Evolutionary conservation across 2,888 invertebrate genomes (phyloP).

Genomic region (Nebria brevicollis): DNA sequence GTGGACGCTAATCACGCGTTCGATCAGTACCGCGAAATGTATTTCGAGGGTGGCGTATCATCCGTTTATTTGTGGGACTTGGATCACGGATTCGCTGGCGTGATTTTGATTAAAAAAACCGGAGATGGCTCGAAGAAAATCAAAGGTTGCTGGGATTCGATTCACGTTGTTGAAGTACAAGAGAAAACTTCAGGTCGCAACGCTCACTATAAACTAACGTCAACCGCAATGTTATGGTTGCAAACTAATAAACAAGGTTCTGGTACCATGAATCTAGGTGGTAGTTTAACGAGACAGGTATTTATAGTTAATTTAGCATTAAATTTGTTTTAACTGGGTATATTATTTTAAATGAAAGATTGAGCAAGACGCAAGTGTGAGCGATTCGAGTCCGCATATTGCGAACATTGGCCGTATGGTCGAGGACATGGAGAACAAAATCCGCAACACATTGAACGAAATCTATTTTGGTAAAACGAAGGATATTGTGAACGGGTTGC

Average conservation of each 20-base stretch:
- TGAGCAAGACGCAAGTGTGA: constrained; percentile 90
- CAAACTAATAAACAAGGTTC: constrained; percentile 97
- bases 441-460: constrained; percentile 96
- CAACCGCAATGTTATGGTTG: constrained; percentile 99
- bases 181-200: constrained; percentile 94
- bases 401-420: constrained; percentile 99
- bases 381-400: constrained; percentile 95
- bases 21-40: constrained; percentile 98
- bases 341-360: constrained; percentile 66
- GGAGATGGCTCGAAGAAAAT: constrained; percentile 99
- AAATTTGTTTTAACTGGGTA: background rate
- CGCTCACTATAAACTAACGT: constrained; percentile 98
- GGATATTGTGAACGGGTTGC: constrained; percentile 95
- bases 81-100: constrained; percentile 98
- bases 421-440: constrained; percentile 99
- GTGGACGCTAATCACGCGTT: constrained; percentile 98
- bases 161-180: constrained; percentile 98
- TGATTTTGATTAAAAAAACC: constrained; percentile 98
- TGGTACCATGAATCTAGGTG: constrained; percentile 99
- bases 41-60: constrained; percentile 99
- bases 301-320: constrained; percentile 26
- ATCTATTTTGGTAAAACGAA: constrained; percentile 99
- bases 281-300: constrained; percentile 96
- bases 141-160: constrained; percentile 99
- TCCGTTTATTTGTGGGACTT: constrained; percentile 99